Percentiles rank a stretch among this genome's conserved stretches.
Evolutionary conservation across 2,113 vertebrate species (phyloP).

Genomic region (Hassar affinis): DNA sequence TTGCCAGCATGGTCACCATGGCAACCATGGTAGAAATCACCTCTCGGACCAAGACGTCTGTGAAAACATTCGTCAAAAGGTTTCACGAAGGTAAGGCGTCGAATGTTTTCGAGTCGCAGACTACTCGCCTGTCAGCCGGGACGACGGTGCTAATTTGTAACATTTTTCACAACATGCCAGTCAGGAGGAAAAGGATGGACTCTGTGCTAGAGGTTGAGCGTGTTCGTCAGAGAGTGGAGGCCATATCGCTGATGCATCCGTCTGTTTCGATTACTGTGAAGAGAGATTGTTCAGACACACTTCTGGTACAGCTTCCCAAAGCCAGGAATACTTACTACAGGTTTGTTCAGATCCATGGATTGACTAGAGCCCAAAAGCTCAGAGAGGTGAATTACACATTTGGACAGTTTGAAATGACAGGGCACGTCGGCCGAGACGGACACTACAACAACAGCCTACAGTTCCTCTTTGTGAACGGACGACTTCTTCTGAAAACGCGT

Average conservation of each 20-base stretch:
- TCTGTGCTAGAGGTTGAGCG: constrained; percentile 84
- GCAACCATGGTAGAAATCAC: constrained; percentile 85
- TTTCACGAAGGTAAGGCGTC: constrained; percentile 81
- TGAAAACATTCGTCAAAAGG: constrained; percentile 82
- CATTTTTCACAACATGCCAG: constrained; percentile 88
- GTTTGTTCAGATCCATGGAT: constrained; percentile 89
- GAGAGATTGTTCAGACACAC: constrained; percentile 80
- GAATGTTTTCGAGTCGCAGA: constrained; percentile 76
- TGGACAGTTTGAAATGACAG: constrained; percentile 78
- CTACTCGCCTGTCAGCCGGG: constrained; percentile 79
- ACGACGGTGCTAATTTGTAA: constrained; percentile 86
- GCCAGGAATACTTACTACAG: constrained; percentile 80
- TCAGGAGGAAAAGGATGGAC: constrained; percentile 85
- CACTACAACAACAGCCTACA: constrained; percentile 93
- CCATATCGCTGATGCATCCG: constrained; percentile 86
- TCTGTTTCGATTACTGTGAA: constrained; percentile 88
- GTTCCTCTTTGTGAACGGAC: constrained; percentile 87
- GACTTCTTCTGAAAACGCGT: constrained; percentile 89
- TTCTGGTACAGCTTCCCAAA: constrained; percentile 89
- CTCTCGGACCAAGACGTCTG: constrained; percentile 75
- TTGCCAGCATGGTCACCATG: constrained; percentile 84
- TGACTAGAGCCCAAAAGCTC: constrained; percentile 81
- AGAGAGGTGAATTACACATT: constrained; percentile 76
- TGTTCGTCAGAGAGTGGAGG: constrained; percentile 85
- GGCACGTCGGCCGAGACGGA: constrained; percentile 84